Conservation (phyloP, 2,113 vertebrate species). For the Aphyosemion australe region DNA sequence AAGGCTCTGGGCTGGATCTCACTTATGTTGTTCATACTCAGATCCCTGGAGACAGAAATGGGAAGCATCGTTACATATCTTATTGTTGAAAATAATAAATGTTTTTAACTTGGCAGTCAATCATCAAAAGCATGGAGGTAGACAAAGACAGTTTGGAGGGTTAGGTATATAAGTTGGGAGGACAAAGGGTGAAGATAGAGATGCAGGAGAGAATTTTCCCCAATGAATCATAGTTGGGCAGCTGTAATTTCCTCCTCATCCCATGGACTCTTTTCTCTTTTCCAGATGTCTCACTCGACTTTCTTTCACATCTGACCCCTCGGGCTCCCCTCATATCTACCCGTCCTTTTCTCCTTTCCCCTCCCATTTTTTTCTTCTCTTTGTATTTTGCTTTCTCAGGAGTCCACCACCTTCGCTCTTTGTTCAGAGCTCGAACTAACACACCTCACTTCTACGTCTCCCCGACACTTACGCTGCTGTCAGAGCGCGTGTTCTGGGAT, state of each 20-base stretch:
- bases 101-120: conserved; percentile 47
- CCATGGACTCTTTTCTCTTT: conserved; percentile 67
- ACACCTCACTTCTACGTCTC: conserved; percentile 53
- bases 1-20: conserved; percentile 84
- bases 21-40: conserved; percentile 98
- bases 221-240: conserved; percentile 79
- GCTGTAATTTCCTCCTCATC: conserved; percentile 78
- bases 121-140: conserved; percentile 37
- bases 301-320: conserved; percentile 66
- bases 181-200: conserved; percentile 53
- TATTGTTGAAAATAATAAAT: conserved; percentile 40
- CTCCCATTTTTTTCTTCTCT: conserved; percentile 22
- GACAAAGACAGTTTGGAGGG: conserved; percentile 47
- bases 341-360: conserved; percentile 1
- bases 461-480: conserved; percentile 50
- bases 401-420: conserved; percentile 41
- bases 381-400: conserved; percentile 42
- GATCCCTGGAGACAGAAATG: conserved; percentile 79
- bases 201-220: conserved; percentile 73
- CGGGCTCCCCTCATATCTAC: conserved; percentile 50
- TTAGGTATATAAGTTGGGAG: conserved; percentile 57
- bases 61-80: conserved; percentile 17
- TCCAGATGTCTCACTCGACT: conserved; percentile 76
- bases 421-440: conserved; percentile 53
- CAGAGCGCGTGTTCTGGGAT: conserved; percentile 45